Percentiles rank a stretch among this genome's conserved stretches.
Conservation (phyloP, 2,113 vertebrate species). For the Heterotilapia buettikoferi region DNA sequence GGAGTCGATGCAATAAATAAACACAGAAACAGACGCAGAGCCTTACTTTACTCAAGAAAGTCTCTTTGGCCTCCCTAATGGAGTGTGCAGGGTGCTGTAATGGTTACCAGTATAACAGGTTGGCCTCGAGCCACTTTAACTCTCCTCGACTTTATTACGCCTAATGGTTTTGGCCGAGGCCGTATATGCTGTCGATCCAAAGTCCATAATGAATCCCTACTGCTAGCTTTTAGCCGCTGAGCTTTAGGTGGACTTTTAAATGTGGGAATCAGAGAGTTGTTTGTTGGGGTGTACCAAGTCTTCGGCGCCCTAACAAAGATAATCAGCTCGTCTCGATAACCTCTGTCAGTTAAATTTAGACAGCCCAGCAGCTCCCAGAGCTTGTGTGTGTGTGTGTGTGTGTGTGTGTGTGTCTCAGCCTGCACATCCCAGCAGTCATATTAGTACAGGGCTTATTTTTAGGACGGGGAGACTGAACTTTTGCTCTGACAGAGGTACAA, state of each 20-base stretch:
- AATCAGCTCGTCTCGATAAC: constrained; percentile 6
- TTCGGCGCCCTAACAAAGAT: background rate
- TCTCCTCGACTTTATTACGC: background rate
- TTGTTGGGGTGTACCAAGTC: background rate
- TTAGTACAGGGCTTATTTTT: background rate
- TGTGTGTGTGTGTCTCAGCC: fast-evolving
- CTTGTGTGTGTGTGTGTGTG: background rate
- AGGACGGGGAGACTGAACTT: background rate
- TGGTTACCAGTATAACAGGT: constrained; percentile 6
- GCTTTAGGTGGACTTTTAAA: background rate
- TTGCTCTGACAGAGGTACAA: background rate
- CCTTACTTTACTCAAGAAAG: background rate
- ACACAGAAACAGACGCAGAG: background rate
- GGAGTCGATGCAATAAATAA: background rate
- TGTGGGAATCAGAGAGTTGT: background rate
- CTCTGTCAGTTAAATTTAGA: background rate
- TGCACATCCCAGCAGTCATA: background rate
- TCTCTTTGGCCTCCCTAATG: background rate
- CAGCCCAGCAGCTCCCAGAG: background rate
- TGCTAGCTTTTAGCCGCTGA: background rate
- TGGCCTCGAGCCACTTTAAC: background rate
- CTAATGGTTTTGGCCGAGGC: background rate
- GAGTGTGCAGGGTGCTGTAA: background rate
- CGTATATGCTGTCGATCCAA: background rate
- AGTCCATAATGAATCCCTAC: background rate